phyloP scores from a whole-genome alignment of 2,113 vertebrate genomes.

The Anguilla japonica region DNA sequence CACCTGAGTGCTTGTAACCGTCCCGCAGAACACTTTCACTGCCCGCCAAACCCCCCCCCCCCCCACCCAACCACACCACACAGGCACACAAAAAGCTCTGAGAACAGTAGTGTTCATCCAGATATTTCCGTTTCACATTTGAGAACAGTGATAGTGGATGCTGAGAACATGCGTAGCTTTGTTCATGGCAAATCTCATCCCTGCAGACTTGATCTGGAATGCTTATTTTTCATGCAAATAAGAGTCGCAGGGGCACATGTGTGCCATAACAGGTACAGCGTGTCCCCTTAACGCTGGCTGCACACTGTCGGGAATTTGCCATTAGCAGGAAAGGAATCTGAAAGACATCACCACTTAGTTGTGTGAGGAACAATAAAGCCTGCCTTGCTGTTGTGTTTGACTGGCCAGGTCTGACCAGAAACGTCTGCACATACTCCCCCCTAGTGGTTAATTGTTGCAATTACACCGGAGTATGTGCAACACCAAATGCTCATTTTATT shows the following conservation, averaged over 20 bases:
- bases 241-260: background rate
- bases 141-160: background rate
- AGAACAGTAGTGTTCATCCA: background rate
- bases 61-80: background rate
- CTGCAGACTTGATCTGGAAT: background rate
- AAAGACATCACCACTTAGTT: background rate
- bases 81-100: background rate
- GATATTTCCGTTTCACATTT: background rate
- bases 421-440: background rate
- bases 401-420: background rate
- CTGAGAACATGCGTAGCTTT: background rate
- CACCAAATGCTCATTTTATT: background rate
- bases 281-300: background rate
- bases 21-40: background rate
- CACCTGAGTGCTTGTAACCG: background rate
- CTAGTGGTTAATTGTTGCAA: background rate
- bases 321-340: background rate
- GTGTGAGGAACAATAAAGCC: background rate
- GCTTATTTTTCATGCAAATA: background rate
- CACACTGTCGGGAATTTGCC: background rate
- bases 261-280: background rate
- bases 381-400: background rate
- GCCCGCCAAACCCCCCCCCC: background rate
- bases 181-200: background rate
- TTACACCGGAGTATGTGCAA: background rate